Conservation (phyloP, 1,140 invertebrate genomes). For the Bombyx mandarina region DNA sequence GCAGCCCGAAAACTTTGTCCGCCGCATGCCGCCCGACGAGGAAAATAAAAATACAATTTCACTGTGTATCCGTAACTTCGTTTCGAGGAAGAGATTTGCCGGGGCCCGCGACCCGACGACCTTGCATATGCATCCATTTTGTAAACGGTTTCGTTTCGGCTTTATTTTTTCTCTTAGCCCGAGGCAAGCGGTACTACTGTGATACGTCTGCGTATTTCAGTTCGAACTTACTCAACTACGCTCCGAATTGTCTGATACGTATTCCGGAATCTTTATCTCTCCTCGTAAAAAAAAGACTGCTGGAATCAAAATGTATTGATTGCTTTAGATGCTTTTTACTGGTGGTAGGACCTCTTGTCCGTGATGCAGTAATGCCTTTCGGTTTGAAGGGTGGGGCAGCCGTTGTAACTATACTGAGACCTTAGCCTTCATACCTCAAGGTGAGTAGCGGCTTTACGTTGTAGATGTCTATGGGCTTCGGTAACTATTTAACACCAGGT, state of each 20-base stretch:
- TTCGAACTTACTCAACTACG: conserved; percentile 51
- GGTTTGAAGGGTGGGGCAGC: too few species aligned
- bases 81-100: conserved; percentile 52
- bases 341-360: too few species aligned
- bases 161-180: conserved; percentile 21
- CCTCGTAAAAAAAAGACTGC: background rate
- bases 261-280: conserved; percentile 16
- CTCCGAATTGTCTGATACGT: conserved; percentile 42
- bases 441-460: too few species aligned
- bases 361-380: too few species aligned
- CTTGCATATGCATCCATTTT: conserved; percentile 43
- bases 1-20: conserved; percentile 16
- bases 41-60: conserved; percentile 53
- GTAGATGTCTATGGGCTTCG: too few species aligned
- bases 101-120: conserved; percentile 13
- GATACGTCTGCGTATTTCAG: conserved; percentile 48
- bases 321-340: background rate
- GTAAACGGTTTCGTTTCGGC: conserved; percentile 15
- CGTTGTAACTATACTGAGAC: too few species aligned
- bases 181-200: conserved; percentile 42
- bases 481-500: too few species aligned
- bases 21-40: conserved; percentile 27
- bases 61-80: conserved; percentile 46
- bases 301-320: background rate
- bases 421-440: too few species aligned